Conservation (phyloP, 1,140 invertebrate genomes). For the Diabrotica virgifera region DNA sequence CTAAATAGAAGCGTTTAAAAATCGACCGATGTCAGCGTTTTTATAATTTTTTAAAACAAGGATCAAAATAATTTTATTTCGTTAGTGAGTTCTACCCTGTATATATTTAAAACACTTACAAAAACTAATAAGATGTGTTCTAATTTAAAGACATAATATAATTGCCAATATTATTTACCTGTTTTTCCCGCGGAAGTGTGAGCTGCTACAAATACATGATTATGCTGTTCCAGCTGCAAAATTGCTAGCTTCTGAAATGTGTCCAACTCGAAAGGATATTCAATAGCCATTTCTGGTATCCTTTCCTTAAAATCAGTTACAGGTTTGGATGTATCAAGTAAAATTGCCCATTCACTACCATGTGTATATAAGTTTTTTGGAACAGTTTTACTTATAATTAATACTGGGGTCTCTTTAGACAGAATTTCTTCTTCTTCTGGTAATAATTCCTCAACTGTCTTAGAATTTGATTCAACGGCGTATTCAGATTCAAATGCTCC, state of each 20-base stretch:
- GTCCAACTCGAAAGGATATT: slow-evolving; percentile 92
- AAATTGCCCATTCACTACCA: slow-evolving; percentile 79
- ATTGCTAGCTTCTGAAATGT: slow-evolving; percentile 97
- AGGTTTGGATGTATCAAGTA: slow-evolving; percentile 76
- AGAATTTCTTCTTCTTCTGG: slow-evolving; percentile 41
- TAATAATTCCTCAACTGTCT: slow-evolving; percentile 18
- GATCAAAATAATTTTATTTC: no score
- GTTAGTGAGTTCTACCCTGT: no score
- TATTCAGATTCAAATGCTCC: slow-evolving; percentile 5
- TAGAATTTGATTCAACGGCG: not conserved
- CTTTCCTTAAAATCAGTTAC: slow-evolving; percentile 79
- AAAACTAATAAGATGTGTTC: no score
- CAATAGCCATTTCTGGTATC: slow-evolving; percentile 81
- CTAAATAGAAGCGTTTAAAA: no score
- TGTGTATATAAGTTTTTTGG: slow-evolving; percentile 23
- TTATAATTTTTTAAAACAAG: no score
- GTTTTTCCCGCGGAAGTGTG: slow-evolving; percentile 91
- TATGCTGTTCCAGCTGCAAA: slow-evolving; percentile 86
- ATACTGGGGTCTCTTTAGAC: slow-evolving; percentile 35
- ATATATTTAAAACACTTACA: no score
- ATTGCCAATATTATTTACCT: not conserved
- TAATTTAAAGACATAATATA: not conserved
- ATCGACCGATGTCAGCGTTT: no score
- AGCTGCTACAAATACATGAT: slow-evolving; percentile 97
- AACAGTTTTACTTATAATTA: slow-evolving; percentile 31